These are phyloP conservation scores for Peribatodes rhomboidaria DNA, from an alignment of 2,888 invertebrate genomes.

Conservation along the genomic window DNA sequence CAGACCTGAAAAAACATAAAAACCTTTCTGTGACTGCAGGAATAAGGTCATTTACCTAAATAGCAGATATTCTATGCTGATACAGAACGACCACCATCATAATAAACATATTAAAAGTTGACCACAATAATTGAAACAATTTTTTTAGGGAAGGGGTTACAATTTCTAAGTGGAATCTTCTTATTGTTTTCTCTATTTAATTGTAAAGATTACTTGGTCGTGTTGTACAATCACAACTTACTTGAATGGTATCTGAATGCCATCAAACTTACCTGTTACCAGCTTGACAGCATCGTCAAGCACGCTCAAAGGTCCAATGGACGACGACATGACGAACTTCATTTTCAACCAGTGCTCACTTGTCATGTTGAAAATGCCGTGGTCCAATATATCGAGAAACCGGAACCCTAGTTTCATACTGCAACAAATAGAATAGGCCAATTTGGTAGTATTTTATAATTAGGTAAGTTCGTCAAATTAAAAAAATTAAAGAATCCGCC, in stretches of 20 bases:
- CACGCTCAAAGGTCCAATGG: conserved; percentile 63
- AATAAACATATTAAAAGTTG: no score
- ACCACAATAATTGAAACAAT: no score
- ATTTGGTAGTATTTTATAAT: neutral
- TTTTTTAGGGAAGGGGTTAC: no score
- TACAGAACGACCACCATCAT: neutral
- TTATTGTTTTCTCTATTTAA: no score
- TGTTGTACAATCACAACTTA: no score
- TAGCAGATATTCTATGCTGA: no score
- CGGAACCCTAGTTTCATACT: conserved; percentile 71
- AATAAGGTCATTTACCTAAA: neutral
- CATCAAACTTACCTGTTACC: conserved; percentile 69
- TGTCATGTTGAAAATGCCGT: conserved; percentile 65
- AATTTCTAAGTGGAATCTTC: no score
- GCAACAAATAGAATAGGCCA: no score
- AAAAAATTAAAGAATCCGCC: no score
- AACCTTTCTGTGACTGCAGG: conserved; percentile 3
- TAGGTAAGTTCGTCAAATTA: conserved; percentile 1
- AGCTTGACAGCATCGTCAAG: conserved; percentile 66
- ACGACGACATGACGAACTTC: conserved; percentile 60
- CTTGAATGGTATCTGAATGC: no score
- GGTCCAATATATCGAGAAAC: conserved; percentile 71
- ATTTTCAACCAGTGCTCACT: conserved; percentile 66
- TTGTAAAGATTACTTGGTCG: no score
- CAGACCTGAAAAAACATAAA: conserved; percentile 54